Evolutionary conservation across 2,888 invertebrate species (phyloP), one percentile per base, ranked within the genome.

Genomic region (Apomyelois bistriatella): DNA sequence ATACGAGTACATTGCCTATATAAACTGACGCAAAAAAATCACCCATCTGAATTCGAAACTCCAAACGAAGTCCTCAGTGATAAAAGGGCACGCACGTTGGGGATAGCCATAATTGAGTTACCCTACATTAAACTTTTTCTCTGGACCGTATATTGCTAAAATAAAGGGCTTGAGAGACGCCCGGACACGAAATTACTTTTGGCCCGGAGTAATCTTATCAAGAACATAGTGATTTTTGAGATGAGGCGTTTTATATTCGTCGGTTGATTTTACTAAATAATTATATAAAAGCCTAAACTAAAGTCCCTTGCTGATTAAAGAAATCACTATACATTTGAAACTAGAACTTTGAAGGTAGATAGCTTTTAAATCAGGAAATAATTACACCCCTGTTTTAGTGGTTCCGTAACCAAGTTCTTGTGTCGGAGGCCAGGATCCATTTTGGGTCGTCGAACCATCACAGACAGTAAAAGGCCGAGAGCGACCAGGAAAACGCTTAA

Each of bases 111-210:
- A 82, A 84, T 78, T 79, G 79, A 80, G 82, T 82, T 81, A 80
- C 79, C 79, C 80, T 74, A 76, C 82, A 82, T 82, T 82, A 79
- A 84, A 84, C 80, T 80, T 79, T 79, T 74, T 69, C 65, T 68
- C 68, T 69, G 69, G 72, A 66, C 69, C 74, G 74, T 78, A 82
- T 76, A 81, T 76, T 70, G 72, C 75, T 73, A 74, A 80, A 82
- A 82, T 79, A 82, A 82, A 82, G 74, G 73, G 70, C 70, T 70
- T 62, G 64, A 66, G 64, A 62, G 64, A 66, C 66, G 66, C 67
- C 71, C 66, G 58, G 69, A 72, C 69, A 69, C 72, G 57, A 77
- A 76, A 76, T 76, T 76, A 74, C 72, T 71, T 68, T 62, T 22
- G 22, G 66, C 68, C 72, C 70, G 58, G 68, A 67, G 71, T 68